Evolutionary conservation across 1,140 invertebrate genomes (phyloP), one percentile per base, ranked within the genome.

Genomic region (Pseudomyrmex dendroicus): DNA sequence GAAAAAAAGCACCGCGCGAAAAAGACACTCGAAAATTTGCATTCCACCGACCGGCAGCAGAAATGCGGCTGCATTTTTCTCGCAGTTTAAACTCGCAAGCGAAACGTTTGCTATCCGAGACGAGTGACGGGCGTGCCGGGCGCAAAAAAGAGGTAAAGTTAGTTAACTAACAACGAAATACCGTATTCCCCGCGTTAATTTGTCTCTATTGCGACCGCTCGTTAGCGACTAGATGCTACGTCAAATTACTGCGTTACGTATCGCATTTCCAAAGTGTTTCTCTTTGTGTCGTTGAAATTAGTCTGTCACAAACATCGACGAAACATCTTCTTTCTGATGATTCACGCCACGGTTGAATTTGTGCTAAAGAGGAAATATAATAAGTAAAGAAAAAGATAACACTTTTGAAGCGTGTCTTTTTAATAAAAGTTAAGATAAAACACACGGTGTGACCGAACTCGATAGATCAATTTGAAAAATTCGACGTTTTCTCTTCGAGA

Each of bases 141-240:
- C n/a, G 35, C 50, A 80, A 59, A 70, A 72, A 80, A 13, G 12
- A 10, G 15, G 17, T 54, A 57, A 85, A 86, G 50, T 85, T 83
- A 84, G 63, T 83, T 68, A 86, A 74, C 61, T 83, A 70, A 67
- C 35, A 72, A 73, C 59, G 57, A 57, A 85, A 70, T 83, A 86
- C 54, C 50, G 77, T 83, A 76, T 72, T 74, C 5, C 35, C 56
- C 1, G 15, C 57, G 17, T 59, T 83, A 86, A 86, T 86, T 87
- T 87, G 64, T 83, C 76, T 86, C 50, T 70, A 83, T 87, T 63
- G 72, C 63, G 73, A 68, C 67, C 57, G 54, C 73, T 83, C 73
- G 66, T 86, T 87, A 86, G 83, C 61, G 61, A 68, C 72, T 56
- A 74, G 46, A 73, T 64, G 70, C 52, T 70, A 15, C 56, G 44